phyloP scores from a whole-genome alignment of 2,797 vertebrate genomes.

The Vireo griseus region DNA sequence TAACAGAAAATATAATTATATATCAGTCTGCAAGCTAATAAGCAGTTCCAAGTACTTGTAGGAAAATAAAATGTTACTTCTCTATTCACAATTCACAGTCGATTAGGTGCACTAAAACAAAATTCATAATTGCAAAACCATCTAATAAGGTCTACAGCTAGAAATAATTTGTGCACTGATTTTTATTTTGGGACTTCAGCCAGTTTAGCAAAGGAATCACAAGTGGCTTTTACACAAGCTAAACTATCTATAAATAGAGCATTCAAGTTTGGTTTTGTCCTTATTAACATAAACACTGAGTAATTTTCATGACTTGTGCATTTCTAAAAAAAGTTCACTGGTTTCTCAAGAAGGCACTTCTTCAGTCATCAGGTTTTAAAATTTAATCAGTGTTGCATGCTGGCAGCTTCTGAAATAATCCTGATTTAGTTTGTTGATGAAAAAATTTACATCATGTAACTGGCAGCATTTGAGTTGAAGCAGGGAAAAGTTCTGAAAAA shows the following conservation, averaged over 20 bases:
- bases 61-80: background rate
- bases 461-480: conserved; percentile 12
- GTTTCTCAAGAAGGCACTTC: conserved; percentile 16
- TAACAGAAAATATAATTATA: background rate
- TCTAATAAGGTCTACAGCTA: background rate
- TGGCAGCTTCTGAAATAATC: conserved; percentile 37
- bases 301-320: conserved; percentile 6
- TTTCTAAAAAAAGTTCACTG: conserved; percentile 22
- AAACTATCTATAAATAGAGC: conserved; percentile 13
- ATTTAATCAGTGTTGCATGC: background rate
- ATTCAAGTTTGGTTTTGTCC: background rate
- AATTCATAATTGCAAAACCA: background rate
- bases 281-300: conserved; percentile 35
- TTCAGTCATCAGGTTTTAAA: conserved; percentile 29
- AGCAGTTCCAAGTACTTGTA: background rate
- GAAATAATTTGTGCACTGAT: background rate
- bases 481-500: conserved; percentile 46
- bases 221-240: background rate
- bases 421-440: background rate
- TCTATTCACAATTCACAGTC: background rate
- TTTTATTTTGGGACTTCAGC: background rate
- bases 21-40: background rate
- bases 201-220: background rate
- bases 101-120: background rate
- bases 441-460: background rate